phyloP scores from a whole-genome alignment of 2,888 invertebrate species.

The Dicyrtoma fusca region DNA sequence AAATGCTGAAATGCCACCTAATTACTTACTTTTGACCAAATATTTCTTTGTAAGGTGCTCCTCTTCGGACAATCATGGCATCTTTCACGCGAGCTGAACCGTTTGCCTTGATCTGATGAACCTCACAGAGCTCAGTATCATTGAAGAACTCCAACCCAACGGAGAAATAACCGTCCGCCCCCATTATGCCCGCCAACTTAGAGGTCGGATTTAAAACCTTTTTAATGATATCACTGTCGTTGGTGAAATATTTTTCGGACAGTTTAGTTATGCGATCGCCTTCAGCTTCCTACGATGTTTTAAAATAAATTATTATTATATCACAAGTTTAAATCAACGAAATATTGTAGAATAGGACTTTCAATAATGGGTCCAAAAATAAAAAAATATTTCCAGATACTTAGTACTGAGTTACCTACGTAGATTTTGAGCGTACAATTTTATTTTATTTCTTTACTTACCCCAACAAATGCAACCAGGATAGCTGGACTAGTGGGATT shows the following conservation, averaged over 20 bases:
- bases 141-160: neutral
- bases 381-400: too few relatives aligned
- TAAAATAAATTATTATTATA: too few relatives aligned
- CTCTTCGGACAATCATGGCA: constrained; percentile 34
- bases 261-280: neutral
- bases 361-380: too few relatives aligned
- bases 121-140: neutral
- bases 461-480: constrained; percentile 9
- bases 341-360: too few relatives aligned
- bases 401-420: too few relatives aligned
- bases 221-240: constrained; percentile 3
- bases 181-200: constrained; percentile 11
- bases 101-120: neutral
- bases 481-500: constrained; percentile 15
- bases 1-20: too few relatives aligned
- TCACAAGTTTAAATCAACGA: too few relatives aligned
- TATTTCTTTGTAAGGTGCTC: constrained; percentile 16
- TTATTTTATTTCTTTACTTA: too few relatives aligned
- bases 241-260: neutral
- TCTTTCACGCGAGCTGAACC: constrained; percentile 6
- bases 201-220: neutral
- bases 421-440: too few relatives aligned
- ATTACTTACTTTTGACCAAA: constrained; percentile 4
- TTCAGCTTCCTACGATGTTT: neutral
- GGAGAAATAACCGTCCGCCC: constrained; percentile 21